Evolutionary conservation across 2,797 vertebrate species (phyloP).

Genomic region (Sebastolobus altivelis): DNA sequence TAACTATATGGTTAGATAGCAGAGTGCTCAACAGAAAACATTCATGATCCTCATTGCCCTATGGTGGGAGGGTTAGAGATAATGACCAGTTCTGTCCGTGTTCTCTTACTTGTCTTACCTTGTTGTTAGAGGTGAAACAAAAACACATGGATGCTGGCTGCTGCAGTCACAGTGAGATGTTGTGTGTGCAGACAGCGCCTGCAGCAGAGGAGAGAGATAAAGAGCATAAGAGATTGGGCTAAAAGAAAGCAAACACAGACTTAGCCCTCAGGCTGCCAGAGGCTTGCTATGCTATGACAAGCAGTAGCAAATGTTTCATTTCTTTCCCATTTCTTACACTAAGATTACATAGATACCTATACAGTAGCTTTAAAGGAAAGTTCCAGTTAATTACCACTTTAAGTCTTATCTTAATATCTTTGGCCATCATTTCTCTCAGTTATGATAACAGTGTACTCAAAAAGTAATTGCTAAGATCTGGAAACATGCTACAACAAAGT

Average conservation of each 20-base stretch:
- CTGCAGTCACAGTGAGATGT: slow-evolving; percentile 23
- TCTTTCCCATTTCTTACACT: not conserved
- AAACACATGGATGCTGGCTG: slow-evolving; percentile 17
- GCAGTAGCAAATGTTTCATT: not conserved
- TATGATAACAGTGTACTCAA: no score
- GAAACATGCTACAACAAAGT: not conserved
- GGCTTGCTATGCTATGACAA: slow-evolving; percentile 16
- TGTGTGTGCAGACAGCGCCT: slow-evolving; percentile 37
- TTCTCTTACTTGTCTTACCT: not conserved
- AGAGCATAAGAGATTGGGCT: slow-evolving; percentile 55
- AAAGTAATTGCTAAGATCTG: not conserved
- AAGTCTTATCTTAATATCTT: not conserved
- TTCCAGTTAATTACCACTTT: not conserved
- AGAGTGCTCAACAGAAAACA: not conserved
- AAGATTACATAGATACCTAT: not conserved
- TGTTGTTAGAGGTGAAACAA: slow-evolving; percentile 5
- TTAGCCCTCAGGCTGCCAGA: slow-evolving; percentile 40
- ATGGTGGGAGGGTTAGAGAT: not conserved
- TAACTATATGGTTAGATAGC: not conserved
- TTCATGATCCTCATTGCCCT: not conserved
- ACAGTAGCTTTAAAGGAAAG: not conserved
- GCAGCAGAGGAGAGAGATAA: slow-evolving; percentile 43
- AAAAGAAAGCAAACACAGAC: slow-evolving; percentile 62
- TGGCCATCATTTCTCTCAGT: not conserved
- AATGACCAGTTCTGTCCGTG: not conserved